These are phyloP conservation scores for Pseudomyrmex sp. DNA, from an alignment of 1,140 invertebrate species.

Conservation along the genomic window DNA sequence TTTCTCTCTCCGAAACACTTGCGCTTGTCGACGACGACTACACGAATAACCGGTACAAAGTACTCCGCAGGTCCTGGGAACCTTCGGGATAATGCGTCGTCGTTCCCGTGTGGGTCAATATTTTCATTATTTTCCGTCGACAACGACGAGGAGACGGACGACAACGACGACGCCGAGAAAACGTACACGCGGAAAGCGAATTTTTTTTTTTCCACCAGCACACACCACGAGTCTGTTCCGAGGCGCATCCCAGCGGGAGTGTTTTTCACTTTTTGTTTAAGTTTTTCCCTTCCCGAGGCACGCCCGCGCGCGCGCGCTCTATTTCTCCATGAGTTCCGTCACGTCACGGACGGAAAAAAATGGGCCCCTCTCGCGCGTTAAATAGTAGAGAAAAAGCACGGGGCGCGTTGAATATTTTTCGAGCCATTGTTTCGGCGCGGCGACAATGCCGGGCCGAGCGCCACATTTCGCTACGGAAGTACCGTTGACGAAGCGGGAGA, in stretches of 20 bases:
- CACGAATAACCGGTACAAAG: slow-evolving; percentile 39
- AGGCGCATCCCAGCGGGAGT: slow-evolving; percentile 42
- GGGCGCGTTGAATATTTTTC: slow-evolving; percentile 50
- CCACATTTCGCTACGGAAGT: slow-evolving; percentile 30
- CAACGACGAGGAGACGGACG: slow-evolving; percentile 36
- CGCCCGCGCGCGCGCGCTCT: slow-evolving; percentile 14
- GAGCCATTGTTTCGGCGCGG: slow-evolving; percentile 50
- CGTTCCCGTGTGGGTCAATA: slow-evolving; percentile 60
- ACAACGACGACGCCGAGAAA: slow-evolving; percentile 29
- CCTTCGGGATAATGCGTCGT: slow-evolving; percentile 56
- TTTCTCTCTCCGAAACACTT: slow-evolving; percentile 36
- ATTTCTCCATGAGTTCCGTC: slow-evolving; percentile 47
- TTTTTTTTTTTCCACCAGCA: slow-evolving; percentile 33
- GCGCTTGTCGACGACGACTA: slow-evolving; percentile 15
- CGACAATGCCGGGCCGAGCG: slow-evolving; percentile 42
- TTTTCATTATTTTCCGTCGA: slow-evolving; percentile 64
- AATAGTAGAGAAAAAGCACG: slow-evolving; percentile 48
- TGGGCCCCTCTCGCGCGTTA: slow-evolving; percentile 16
- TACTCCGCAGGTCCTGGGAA: slow-evolving; percentile 33
- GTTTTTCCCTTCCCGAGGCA: slow-evolving; percentile 14
- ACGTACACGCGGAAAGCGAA: slow-evolving; percentile 23
- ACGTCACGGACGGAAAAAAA: slow-evolving; percentile 26
- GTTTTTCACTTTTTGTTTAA: background rate
- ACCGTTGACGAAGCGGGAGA: slow-evolving; percentile 3
- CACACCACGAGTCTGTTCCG: slow-evolving; percentile 10